Evolutionary conservation across 2,888 invertebrate species (phyloP).

Genomic region (Octodonta nipae): DNA sequence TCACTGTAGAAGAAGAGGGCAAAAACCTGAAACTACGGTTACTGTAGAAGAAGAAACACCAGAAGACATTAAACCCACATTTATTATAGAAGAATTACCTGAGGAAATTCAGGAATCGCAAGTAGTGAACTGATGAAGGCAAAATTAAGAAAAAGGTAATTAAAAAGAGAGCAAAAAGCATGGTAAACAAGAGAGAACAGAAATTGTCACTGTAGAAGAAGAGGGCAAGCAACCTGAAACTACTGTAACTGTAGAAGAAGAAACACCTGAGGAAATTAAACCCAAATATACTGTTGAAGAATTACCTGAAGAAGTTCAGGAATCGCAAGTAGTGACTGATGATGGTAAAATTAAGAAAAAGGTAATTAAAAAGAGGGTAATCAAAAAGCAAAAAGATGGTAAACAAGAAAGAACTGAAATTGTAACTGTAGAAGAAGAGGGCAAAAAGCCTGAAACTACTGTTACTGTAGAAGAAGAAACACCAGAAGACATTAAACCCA

Average conservation of each 20-base stretch:
- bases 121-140: constrained; percentile 13
- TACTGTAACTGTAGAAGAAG: constrained; percentile 36
- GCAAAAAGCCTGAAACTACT: constrained; percentile 22
- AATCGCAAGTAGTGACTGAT: constrained; percentile 22
- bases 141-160: constrained; percentile 16
- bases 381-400: constrained; percentile 29
- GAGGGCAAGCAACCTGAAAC: constrained; percentile 37
- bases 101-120: constrained; percentile 19
- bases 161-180: constrained; percentile 19
- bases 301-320: constrained; percentile 20
- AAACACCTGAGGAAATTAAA: constrained; percentile 14
- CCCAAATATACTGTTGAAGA: constrained; percentile 27
- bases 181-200: constrained; percentile 29
- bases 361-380: constrained; percentile 31
- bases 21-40: constrained; percentile 9
- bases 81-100: constrained; percentile 18
- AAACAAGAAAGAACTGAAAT: constrained; percentile 28
- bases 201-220: constrained; percentile 32
- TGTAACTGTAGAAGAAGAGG: constrained; percentile 28
- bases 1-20: constrained; percentile 18
- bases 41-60: constrained; percentile 16
- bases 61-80: constrained; percentile 27
- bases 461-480: constrained; percentile 18
- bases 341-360: constrained; percentile 20
- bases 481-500: constrained; percentile 10